phyloP scores from a whole-genome alignment of 53 echinoderm and acorn worm genomes.

The Echinometra lucunter region DNA sequence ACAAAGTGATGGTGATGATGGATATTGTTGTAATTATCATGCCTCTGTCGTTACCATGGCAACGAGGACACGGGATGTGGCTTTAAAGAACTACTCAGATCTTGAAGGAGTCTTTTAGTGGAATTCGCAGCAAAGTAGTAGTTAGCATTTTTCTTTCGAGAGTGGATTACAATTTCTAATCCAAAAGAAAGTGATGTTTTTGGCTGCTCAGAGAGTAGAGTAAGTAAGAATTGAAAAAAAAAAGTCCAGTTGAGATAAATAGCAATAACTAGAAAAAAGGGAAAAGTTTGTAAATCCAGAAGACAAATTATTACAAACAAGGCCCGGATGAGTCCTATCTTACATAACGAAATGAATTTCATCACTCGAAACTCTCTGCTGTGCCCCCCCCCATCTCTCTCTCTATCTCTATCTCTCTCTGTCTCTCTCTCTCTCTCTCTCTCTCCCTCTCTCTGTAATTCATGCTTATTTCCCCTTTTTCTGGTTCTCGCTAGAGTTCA shows the following conservation, averaged over 20 bases:
- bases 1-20: neutral
- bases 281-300: neutral
- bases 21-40: slow-evolving; percentile 29
- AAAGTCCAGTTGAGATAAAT: neutral
- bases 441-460: too few species aligned
- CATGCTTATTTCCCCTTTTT: too few species aligned
- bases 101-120: too few species aligned
- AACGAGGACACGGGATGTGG: neutral
- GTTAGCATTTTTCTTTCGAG: too few species aligned
- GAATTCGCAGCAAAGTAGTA: too few species aligned
- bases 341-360: too few species aligned
- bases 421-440: neutral
- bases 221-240: too few species aligned
- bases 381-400: neutral
- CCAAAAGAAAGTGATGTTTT: too few species aligned
- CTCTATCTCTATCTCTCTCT: neutral
- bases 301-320: neutral
- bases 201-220: too few species aligned
- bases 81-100: neutral
- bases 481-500: too few species aligned
- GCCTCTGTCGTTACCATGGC: neutral
- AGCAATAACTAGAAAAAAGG: neutral
- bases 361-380: neutral
- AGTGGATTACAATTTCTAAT: too few species aligned
- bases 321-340: too few species aligned